Evolutionary conservation across 1,140 invertebrate genomes (phyloP), one percentile per base, ranked within the genome.

Genomic region (Lordiphosa stackelbergi): DNA sequence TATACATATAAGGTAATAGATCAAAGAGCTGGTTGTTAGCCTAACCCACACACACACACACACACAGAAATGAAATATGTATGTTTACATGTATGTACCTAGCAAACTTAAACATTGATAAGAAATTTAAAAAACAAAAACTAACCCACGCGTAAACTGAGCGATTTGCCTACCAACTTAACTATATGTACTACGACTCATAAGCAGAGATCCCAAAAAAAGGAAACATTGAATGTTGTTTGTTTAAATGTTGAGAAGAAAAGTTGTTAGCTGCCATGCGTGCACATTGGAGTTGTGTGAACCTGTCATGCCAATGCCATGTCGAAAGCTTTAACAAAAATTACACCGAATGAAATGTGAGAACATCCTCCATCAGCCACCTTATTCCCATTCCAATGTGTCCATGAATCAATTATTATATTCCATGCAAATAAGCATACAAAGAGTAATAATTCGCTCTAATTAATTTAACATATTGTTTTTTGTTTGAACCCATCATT

Each of bases 221-320:
- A 13, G n/a, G 47, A 69, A 64, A 34, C 53, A 75, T 66, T 77
- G 37, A 73, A 73, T 77, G 69, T 77, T 77, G 69, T 69, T 61
- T 72, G 41, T 60, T 71, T 78, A 55, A 53, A 73, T 79, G 65
- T 78, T 78, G 64, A 47, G 12, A 45, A 51, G 7, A 46, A 45
- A 13, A 9, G 31, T 46, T 46, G 43, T 68, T 63, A 68, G 60
- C 41, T 55, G 41, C 47, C 41, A 62, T 37, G 12, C 31, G 36
- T 62, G 19, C 43, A 70, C 48, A 48, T 61, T 64, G 62, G 55
- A 52, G 51, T 22, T 55, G 52, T 49, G 11, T 38, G 5, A 22
- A 11, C 9, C 13, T 28, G 11, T 35, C 6, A 31, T 45, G 61
- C 59, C 36, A 40, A 12, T 45, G 38, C 53, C 53, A 73, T 62